Percentiles rank a stretch among this genome's conserved stretches.
phyloP scores from a whole-genome alignment of 2,113 vertebrate species.

The Cranoglanis bouderius region DNA sequence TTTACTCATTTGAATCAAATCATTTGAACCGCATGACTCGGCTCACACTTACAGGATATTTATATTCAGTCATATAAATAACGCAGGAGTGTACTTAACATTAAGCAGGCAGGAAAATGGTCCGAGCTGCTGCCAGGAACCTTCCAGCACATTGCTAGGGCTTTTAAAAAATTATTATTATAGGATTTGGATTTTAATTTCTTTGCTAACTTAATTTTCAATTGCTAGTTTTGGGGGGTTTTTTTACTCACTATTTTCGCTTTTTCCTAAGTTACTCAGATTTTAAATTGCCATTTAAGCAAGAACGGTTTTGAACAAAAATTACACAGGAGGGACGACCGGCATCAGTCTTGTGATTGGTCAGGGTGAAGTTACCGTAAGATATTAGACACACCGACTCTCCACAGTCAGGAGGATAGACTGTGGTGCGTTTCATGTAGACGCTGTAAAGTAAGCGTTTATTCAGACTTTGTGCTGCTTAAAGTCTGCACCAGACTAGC shows the following conservation, averaged over 20 bases:
- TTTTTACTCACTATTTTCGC: background rate
- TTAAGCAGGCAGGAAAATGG: background rate
- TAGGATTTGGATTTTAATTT: background rate
- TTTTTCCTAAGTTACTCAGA: background rate
- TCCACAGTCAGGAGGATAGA: background rate
- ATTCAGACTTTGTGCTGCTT: background rate
- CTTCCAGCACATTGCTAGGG: background rate
- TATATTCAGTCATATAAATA: background rate
- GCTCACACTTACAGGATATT: background rate
- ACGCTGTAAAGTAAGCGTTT: background rate
- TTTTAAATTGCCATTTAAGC: background rate
- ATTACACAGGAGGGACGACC: too few relatives aligned
- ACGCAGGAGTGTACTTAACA: background rate
- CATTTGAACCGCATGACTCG: background rate
- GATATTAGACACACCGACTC: background rate
- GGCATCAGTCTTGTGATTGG: background rate
- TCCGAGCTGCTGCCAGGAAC: background rate
- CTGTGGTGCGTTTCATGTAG: background rate
- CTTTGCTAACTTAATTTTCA: background rate
- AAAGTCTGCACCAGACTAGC: background rate
- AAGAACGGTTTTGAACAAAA: background rate
- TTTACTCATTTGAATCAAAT: background rate
- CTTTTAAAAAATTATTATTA: background rate
- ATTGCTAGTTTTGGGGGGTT: too few relatives aligned
- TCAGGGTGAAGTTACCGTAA: background rate